Percentiles rank a stretch among this genome's conserved stretches.
phyloP scores from a whole-genome alignment of 2,113 vertebrate genomes.

The Mola mola region DNA sequence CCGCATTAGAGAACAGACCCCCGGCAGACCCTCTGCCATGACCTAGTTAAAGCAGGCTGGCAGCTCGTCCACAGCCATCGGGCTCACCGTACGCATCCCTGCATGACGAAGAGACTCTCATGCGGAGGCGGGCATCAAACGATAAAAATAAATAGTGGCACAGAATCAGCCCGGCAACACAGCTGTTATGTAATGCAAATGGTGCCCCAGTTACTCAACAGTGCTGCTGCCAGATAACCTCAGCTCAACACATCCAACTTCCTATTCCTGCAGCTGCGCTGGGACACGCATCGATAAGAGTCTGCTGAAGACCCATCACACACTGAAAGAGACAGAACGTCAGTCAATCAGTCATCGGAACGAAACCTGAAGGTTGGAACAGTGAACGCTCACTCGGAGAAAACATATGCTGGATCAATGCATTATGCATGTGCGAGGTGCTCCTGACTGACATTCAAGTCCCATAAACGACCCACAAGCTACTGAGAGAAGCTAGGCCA shows the following conservation, averaged over 20 bases:
- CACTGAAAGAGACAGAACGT: neutral
- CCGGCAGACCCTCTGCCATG: conserved; percentile 49
- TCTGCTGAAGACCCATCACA: conserved; percentile 15
- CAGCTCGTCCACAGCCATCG: conserved; percentile 48
- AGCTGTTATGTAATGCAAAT: conserved; percentile 64
- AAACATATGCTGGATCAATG: conserved; percentile 39
- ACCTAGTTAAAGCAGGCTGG: conserved; percentile 70
- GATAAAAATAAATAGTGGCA: conserved; percentile 76
- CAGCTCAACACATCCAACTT: conserved; percentile 4
- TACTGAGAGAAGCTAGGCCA: conserved; percentile 35
- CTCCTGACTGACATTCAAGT: conserved; percentile 32
- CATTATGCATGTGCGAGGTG: conserved; percentile 43
- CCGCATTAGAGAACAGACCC: conserved; percentile 11
- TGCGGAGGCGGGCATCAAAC: conserved; percentile 57
- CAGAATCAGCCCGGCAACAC: conserved; percentile 72
- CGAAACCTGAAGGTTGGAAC: conserved; percentile 5
- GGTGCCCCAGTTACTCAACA: conserved; percentile 62
- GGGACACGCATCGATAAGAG: conserved; percentile 14
- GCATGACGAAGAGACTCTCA: conserved; percentile 65
- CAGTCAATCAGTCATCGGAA: too few relatives aligned
- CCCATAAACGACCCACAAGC: conserved; percentile 41
- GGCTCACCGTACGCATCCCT: conserved; percentile 48
- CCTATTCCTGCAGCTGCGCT: neutral
- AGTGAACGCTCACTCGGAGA: conserved; percentile 17
- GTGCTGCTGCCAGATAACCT: too few relatives aligned